Evolutionary conservation across 1,140 invertebrate species (phyloP).

Genomic region (Zaprionus kolodkinae): DNA sequence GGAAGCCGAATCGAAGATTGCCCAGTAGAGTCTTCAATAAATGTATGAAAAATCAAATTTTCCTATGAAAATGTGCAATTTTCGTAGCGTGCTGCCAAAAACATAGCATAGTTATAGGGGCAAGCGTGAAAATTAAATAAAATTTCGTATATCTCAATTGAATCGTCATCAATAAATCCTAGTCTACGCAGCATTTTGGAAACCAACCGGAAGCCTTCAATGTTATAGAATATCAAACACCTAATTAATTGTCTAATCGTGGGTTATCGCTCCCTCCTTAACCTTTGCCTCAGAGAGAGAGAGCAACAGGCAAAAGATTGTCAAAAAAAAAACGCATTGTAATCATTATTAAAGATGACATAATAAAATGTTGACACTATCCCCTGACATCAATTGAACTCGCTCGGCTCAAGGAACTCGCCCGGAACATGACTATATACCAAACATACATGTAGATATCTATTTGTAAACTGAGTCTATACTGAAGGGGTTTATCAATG

Average conservation of each 20-base stretch:
- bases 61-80: too few relatives aligned
- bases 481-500: constrained; percentile 43
- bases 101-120: constrained; percentile 52
- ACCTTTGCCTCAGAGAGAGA: constrained; percentile 35
- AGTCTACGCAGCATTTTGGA: neutral
- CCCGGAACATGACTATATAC: neutral
- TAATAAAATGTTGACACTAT: constrained; percentile 22
- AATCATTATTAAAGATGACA: constrained; percentile 53
- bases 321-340: constrained; percentile 45
- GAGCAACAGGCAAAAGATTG: constrained; percentile 13
- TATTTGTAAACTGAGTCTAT: neutral
- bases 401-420: constrained; percentile 24
- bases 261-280: constrained; percentile 60
- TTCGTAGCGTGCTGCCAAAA: neutral
- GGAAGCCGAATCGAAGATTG: constrained; percentile 8
- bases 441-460: neutral
- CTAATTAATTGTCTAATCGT: constrained; percentile 8
- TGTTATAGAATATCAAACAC: constrained; percentile 27
- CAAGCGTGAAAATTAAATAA: neutral
- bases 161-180: too few relatives aligned
- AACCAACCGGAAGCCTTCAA: constrained; percentile 71
- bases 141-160: neutral
- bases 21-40: neutral
- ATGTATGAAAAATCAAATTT: neutral
- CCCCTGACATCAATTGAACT: constrained; percentile 42